phyloP scores from a whole-genome alignment of 2,113 vertebrate species.

The Cyrtonyx montezumae region DNA sequence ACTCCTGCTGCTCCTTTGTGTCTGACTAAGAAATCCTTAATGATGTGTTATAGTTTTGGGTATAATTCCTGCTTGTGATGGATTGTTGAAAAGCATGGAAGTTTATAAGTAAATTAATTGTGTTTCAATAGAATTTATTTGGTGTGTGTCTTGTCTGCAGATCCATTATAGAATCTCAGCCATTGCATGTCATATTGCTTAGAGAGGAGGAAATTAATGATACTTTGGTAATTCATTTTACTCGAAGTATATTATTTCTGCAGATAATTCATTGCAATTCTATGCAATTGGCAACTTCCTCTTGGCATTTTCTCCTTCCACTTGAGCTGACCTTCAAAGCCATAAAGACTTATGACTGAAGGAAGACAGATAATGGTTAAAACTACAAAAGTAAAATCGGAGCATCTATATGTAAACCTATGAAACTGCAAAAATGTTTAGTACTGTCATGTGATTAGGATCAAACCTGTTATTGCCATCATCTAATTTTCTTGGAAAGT shows the following conservation, averaged over 20 bases:
- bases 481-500: background rate
- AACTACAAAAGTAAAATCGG: background rate
- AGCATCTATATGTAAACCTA: background rate
- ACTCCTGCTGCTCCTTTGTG: background rate
- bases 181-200: background rate
- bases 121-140: conserved; percentile 40
- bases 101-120: conserved; percentile 24
- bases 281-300: background rate
- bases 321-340: background rate
- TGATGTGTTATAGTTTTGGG: background rate
- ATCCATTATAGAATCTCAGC: background rate
- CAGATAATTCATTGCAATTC: background rate
- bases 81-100: conserved; percentile 40
- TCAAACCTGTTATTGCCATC: rapidly evolving
- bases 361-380: background rate
- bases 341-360: background rate
- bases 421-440: background rate
- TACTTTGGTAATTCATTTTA: background rate
- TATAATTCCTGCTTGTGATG: conserved; percentile 46
- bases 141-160: background rate
- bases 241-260: background rate
- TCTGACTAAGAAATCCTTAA: background rate
- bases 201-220: background rate
- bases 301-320: background rate
- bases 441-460: background rate